Conservation (phyloP, 2,888 invertebrate genomes). For the Clivina fossor region DNA sequence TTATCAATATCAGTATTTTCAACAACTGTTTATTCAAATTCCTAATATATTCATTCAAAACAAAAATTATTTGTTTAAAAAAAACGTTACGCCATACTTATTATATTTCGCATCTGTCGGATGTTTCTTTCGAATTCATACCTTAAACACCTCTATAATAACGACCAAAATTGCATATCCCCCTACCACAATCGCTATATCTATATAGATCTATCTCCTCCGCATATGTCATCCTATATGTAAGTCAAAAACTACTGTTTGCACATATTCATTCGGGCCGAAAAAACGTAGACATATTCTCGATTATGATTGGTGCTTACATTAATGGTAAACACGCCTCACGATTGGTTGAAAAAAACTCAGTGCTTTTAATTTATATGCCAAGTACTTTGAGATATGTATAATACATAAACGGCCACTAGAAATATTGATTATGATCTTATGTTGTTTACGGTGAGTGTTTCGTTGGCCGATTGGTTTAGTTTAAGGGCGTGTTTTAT, state of each 20-base stretch:
- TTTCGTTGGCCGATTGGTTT: conserved; percentile 36
- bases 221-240: conserved; percentile 25
- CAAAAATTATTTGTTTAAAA: no score
- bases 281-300: no score
- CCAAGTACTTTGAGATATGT: conserved; percentile 44
- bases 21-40: no score
- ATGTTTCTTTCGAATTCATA: neutral
- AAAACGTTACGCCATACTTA: no score
- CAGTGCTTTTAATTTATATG: conserved; percentile 52
- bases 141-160: conserved; percentile 5
- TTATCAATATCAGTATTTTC: no score
- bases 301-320: conserved; percentile 46
- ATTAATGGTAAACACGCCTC: conserved; percentile 40
- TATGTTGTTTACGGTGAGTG: conserved; percentile 23
- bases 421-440: conserved; percentile 42
- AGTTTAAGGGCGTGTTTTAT: conserved; percentile 30
- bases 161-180: conserved; percentile 10
- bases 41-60: no score
- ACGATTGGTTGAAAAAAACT: conserved; percentile 43
- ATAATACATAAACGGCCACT: conserved; percentile 46
- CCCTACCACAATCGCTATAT: no score
- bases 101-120: no score
- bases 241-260: conserved; percentile 33
- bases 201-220: no score
- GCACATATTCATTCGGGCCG: no score